Conservation (phyloP, 2,113 vertebrate genomes). For the Haliaeetus leucogaster region DNA sequence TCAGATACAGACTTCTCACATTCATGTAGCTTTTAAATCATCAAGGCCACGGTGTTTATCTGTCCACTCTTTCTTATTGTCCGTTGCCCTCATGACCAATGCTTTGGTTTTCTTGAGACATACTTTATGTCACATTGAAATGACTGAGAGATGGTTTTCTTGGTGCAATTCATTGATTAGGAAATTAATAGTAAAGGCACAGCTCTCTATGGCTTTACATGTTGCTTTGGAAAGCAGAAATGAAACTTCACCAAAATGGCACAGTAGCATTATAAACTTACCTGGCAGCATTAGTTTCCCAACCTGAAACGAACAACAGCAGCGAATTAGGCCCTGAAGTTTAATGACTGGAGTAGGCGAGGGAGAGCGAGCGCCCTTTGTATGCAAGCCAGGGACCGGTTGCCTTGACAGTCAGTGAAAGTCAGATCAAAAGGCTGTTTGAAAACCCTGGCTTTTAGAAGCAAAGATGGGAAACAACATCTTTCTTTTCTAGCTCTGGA, state of each 20-base stretch:
- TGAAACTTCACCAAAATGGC: background rate
- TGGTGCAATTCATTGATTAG: background rate
- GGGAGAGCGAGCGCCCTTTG: background rate
- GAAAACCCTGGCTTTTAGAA: conserved; percentile 14
- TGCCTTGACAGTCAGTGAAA: background rate
- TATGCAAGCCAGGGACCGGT: background rate
- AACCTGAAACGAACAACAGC: background rate
- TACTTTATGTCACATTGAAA: background rate
- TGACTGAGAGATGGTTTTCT: background rate
- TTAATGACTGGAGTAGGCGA: background rate
- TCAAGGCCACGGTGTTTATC: background rate
- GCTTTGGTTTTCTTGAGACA: background rate
- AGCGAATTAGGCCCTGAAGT: background rate
- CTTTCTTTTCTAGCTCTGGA: conserved; percentile 10
- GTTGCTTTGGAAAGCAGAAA: background rate
- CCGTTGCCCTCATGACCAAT: background rate
- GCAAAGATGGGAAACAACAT: conserved; percentile 22
- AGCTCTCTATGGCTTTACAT: background rate
- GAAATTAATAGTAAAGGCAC: background rate
- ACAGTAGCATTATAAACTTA: background rate
- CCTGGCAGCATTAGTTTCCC: background rate
- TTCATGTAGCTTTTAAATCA: background rate
- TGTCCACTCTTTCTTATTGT: background rate
- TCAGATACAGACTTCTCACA: conserved; percentile 2
- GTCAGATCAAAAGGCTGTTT: conserved; percentile 42